Evolutionary conservation across 2,888 invertebrate species (phyloP).

Genomic region (Drosophila paracracens): DNA sequence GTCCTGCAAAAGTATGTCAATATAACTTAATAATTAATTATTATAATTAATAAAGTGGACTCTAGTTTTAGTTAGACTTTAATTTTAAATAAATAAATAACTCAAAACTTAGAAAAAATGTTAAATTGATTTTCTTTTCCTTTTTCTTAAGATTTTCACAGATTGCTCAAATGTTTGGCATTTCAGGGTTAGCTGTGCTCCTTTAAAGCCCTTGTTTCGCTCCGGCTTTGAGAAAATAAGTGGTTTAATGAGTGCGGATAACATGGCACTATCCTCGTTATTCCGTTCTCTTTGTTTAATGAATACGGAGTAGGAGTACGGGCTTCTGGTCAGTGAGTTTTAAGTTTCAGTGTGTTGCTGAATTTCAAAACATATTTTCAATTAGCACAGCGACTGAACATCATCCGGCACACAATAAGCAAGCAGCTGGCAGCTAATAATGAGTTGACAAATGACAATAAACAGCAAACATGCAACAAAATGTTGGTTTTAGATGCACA

Average conservation of each 20-base stretch:
- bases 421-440: slow-evolving; percentile 48
- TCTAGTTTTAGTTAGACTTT: too few relatives aligned
- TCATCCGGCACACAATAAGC: slow-evolving; percentile 9
- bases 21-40: too few relatives aligned
- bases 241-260: slow-evolving; percentile 59
- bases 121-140: too few relatives aligned
- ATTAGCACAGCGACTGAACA: slow-evolving; percentile 54
- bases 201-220: background rate
- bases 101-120: too few relatives aligned
- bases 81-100: too few relatives aligned
- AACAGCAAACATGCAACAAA: background rate
- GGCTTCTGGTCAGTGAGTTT: slow-evolving; percentile 3
- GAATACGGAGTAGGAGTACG: background rate
- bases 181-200: background rate
- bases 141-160: background rate
- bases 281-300: slow-evolving; percentile 16
- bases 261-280: background rate
- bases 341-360: slow-evolving; percentile 7
- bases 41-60: too few relatives aligned
- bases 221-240: background rate
- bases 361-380: slow-evolving; percentile 63
- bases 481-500: background rate
- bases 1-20: too few relatives aligned
- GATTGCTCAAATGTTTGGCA: background rate
- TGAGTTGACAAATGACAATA: slow-evolving; percentile 55